Percentiles rank a stretch among this genome's conserved stretches.
These are phyloP conservation scores for Automeris io DNA, from an alignment of 2,888 invertebrate species.

Conservation along the genomic window DNA sequence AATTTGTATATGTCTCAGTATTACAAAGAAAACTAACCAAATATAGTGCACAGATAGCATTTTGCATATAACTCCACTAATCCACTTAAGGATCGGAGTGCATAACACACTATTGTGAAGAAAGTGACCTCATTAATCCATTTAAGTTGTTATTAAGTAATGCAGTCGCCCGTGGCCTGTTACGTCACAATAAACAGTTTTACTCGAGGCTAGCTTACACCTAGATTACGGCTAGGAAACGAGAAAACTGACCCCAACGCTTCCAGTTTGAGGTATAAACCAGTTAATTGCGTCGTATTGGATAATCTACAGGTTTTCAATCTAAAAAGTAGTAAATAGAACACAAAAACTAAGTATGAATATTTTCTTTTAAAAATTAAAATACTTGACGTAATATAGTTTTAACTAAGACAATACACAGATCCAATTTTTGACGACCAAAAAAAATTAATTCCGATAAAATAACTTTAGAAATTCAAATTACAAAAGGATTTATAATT, in stretches of 20 bases:
- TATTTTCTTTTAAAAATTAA: no score
- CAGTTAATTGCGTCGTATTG: constrained; percentile 7
- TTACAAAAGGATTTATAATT: no score
- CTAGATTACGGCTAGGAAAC: neutral
- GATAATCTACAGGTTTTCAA: no score
- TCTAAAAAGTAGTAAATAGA: no score
- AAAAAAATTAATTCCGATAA: no score
- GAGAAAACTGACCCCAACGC: neutral
- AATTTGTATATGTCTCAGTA: no score
- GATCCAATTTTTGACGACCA: no score
- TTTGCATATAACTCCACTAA: neutral
- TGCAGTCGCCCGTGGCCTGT: constrained; percentile 16
- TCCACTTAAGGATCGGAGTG: neutral
- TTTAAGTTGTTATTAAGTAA: constrained; percentile 7
- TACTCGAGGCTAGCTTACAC: constrained; percentile 11
- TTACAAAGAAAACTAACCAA: no score
- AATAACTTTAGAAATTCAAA: no score
- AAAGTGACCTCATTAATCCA: neutral
- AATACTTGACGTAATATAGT: no score
- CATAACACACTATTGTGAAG: neutral
- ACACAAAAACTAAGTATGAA: no score
- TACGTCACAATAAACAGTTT: constrained; percentile 45
- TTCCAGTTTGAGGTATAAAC: neutral
- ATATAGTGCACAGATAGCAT: neutral
- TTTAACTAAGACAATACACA: no score